These are phyloP conservation scores for Cariama cristata DNA, from an alignment of 2,113 vertebrate species.

Conservation along the genomic window DNA sequence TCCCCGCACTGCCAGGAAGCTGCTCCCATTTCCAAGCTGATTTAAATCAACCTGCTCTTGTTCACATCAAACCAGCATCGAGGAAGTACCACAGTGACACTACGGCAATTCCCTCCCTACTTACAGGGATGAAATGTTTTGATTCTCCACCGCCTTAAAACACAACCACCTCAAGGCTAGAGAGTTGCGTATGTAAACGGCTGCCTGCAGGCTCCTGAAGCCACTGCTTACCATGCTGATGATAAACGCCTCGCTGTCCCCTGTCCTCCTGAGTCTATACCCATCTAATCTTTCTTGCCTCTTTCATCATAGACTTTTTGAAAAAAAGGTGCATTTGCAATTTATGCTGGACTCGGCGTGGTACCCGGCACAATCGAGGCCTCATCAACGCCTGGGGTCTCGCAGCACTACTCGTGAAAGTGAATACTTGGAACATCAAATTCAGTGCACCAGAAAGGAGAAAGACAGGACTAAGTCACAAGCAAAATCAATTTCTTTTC, in stretches of 20 bases:
- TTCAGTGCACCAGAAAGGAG: not conserved
- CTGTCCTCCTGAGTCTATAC: not conserved
- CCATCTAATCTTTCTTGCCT: not conserved
- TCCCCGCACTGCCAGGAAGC: not conserved
- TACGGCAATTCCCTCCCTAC: not conserved
- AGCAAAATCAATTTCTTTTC: not conserved
- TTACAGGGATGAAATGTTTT: not conserved
- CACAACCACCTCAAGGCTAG: not conserved
- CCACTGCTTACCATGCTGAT: not conserved
- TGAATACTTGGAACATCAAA: not conserved
- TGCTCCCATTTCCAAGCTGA: not conserved
- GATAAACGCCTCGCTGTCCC: not conserved
- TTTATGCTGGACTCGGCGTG: accelerated
- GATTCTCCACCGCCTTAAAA: not conserved
- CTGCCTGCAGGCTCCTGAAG: not conserved
- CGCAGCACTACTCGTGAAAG: not conserved
- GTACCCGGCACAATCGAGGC: not conserved
- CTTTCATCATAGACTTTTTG: not conserved
- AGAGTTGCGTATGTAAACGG: not conserved
- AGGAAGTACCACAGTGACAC: not conserved
- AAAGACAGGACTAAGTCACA: not conserved
- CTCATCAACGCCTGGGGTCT: not conserved
- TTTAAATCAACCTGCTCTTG: constrained; percentile 2
- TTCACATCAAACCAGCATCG: not conserved
- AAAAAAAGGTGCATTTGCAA: not conserved